Evolutionary conservation across 2,888 invertebrate species (phyloP), one percentile per base, ranked within the genome.

Genomic region (Cepaea hortensis): DNA sequence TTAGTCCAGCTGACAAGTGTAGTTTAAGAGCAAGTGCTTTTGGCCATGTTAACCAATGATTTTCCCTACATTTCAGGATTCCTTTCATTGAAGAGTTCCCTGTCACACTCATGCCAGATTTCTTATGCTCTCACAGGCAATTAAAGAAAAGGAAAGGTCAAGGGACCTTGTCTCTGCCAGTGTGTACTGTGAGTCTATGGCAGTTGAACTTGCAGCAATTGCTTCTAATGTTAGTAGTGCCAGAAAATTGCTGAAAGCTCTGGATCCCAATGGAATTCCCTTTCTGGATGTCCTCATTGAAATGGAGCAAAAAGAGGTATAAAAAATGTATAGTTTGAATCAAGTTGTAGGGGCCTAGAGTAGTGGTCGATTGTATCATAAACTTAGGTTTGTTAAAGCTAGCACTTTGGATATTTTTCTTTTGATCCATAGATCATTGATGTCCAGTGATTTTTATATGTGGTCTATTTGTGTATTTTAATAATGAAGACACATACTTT

Each of bases 221-320:
- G 98, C 98, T 0, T 98, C 98, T 3, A 98, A 98, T 13, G 97
- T 97, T 0, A 98, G 98, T 95, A 98, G 98, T 6, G 98, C 99
- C 2, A 98, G 98, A 0, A 96, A 97, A 91, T 97, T 99, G 88
- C 96, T 99, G 73, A 98, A 98, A 85, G 98, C 99, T 81, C 97
- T 98, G 82, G 99, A 99, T 94, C 96, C 97, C 90, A 96, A 98
- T 87, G 98, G 98, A 93, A 97, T 98, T 46, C 99, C 98, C 93
- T 98, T 99, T 95, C 95, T 99, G 89, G 99, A 99, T 94, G 98
- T 99, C 0, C 96, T 99, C 76, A 99, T 99, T 91, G 99, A 99
- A 95, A 98, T 98, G 94, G 99, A 99, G 94, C 99, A 99, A 94
- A 99, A 99, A 94, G 98, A 98, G 95, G 95, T 87, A 23, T 77